Percentiles rank a stretch among this genome's conserved stretches.
Conservation (phyloP, 1,140 invertebrate species). For the Tyrophagus putrescentiae region DNA sequence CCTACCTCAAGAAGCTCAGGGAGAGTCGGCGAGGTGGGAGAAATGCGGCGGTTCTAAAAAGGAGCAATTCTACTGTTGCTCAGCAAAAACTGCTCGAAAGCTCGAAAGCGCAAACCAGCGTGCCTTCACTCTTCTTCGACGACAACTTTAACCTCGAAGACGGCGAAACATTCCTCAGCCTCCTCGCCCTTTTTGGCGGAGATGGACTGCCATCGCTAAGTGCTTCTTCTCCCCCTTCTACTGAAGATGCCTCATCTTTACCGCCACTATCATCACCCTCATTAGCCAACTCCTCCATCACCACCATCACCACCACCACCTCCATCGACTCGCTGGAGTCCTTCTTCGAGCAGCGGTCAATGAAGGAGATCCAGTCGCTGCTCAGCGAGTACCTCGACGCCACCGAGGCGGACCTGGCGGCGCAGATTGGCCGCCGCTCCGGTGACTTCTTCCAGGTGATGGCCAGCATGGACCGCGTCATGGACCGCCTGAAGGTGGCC, state of each 20-base stretch:
- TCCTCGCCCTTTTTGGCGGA: not conserved
- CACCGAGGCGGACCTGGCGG: slow-evolving; percentile 85
- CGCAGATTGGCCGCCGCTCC: slow-evolving; percentile 87
- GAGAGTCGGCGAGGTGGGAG: too few species aligned
- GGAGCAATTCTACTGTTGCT: not conserved
- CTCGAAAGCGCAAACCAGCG: slow-evolving; percentile 5
- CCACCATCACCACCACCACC: slow-evolving; percentile 76
- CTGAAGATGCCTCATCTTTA: too few species aligned
- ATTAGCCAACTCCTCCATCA: slow-evolving; percentile 33
- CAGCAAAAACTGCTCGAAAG: too few species aligned
- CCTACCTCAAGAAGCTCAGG: slow-evolving; percentile 52
- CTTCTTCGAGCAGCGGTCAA: slow-evolving; percentile 19
- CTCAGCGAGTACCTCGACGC: slow-evolving; percentile 88
- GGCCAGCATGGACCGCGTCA: slow-evolving; percentile 82
- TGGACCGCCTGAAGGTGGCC: slow-evolving; percentile 71
- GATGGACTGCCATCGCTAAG: too few species aligned
- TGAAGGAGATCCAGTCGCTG: slow-evolving; percentile 32
- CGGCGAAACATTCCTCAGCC: slow-evolving; percentile 11
- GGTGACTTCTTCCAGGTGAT: slow-evolving; percentile 92
- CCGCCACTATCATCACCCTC: too few species aligned
- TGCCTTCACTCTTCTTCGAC: slow-evolving; percentile 1
- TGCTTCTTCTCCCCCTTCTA: too few species aligned
- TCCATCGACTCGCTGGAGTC: slow-evolving; percentile 33
- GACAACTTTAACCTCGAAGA: not conserved
- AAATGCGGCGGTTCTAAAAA: not conserved